Evolutionary conservation across 1,140 invertebrate genomes (phyloP).

Genomic region (Sesamia nonagrioides): DNA sequence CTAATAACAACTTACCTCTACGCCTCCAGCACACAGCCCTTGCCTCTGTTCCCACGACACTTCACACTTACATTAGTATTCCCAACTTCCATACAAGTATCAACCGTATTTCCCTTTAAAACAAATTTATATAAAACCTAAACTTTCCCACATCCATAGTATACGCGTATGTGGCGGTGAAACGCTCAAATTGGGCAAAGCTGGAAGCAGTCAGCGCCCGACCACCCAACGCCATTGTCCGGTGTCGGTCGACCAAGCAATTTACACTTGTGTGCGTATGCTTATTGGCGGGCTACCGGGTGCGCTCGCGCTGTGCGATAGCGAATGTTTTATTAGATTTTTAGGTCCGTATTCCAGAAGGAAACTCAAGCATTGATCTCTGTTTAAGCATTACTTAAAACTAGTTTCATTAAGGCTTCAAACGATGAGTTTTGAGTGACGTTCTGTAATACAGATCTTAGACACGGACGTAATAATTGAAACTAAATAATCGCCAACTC

Average conservation of each 20-base stretch:
- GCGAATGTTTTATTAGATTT: conserved; percentile 21
- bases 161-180: conserved; percentile 55
- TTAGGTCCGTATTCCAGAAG: too few relatives aligned
- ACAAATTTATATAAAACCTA: conserved; percentile 38
- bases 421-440: too few relatives aligned
- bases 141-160: conserved; percentile 51
- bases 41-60: conserved; percentile 19
- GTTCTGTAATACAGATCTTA: too few relatives aligned
- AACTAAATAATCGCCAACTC: not conserved
- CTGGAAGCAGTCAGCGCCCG: conserved; percentile 60
- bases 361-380: too few relatives aligned
- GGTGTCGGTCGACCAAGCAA: conserved; percentile 61
- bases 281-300: conserved; percentile 31
- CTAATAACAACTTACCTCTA: not conserved
- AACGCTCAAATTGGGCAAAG: conserved; percentile 71
- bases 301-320: conserved; percentile 10
- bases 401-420: too few relatives aligned
- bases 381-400: too few relatives aligned
- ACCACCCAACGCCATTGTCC: conserved; percentile 71
- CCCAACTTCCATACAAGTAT: conserved; percentile 32
- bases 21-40: not conserved
- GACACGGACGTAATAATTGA: not conserved
- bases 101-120: conserved; percentile 38
- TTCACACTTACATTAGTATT: conserved; percentile 27
- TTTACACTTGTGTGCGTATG: conserved; percentile 58